Conservation (phyloP, 2,888 invertebrate species). For the Peribatodes rhomboidaria region DNA sequence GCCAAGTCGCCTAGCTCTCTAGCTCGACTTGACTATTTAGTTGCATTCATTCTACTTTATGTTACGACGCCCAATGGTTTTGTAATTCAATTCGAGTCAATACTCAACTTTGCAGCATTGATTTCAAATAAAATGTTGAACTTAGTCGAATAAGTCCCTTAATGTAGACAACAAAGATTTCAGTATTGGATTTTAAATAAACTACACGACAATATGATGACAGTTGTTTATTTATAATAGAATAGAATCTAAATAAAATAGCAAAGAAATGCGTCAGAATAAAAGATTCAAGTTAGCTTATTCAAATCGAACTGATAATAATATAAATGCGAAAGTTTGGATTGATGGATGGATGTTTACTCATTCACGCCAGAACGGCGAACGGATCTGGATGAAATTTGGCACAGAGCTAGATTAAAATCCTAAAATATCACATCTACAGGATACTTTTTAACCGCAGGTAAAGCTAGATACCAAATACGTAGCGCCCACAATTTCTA, state of each 20-base stretch:
- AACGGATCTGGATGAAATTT: no score
- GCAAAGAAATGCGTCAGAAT: no score
- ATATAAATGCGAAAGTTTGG: no score
- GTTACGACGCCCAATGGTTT: constrained; percentile 16
- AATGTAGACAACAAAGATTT: constrained; percentile 1
- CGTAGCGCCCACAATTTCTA: no score
- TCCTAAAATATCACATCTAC: no score
- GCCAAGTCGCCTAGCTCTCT: constrained; percentile 8
- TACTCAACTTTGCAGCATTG: constrained; percentile 7
- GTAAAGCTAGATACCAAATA: no score
- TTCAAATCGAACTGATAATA: no score
- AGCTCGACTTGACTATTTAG: constrained; percentile 11
- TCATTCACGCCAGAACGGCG: no score
- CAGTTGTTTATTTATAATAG: background rate
- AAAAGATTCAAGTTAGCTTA: no score
- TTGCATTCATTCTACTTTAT: constrained; percentile 16
- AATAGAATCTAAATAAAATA: background rate
- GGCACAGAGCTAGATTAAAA: no score
- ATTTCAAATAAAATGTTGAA: constrained; percentile 8
- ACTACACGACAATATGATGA: background rate
- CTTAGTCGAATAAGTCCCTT: background rate
- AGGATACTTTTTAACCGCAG: no score
- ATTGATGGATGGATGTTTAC: no score
- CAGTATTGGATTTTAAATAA: background rate
- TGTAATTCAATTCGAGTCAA: constrained; percentile 24